Conservation (phyloP, 2,113 vertebrate species). For the Platanista minor region DNA sequence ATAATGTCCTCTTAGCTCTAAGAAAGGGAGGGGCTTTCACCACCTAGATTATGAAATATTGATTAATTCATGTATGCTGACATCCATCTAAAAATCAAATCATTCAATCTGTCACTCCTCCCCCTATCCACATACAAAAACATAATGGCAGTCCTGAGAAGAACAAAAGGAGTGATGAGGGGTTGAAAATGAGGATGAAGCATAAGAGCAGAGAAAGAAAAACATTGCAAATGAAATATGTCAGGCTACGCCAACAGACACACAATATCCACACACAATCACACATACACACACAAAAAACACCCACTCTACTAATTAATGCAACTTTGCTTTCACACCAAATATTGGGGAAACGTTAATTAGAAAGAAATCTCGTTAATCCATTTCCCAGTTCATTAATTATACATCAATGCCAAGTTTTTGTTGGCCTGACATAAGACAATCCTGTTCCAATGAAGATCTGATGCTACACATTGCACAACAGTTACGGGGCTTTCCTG, state of each 20-base stretch:
- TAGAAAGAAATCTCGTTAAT: slow-evolving; percentile 55
- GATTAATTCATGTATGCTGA: slow-evolving; percentile 47
- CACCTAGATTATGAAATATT: slow-evolving; percentile 43
- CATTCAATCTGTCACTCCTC: slow-evolving; percentile 25
- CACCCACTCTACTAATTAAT: slow-evolving; percentile 8
- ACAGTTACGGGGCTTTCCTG: background rate
- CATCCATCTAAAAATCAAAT: slow-evolving; percentile 7
- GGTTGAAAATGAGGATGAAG: background rate
- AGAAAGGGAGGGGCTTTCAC: slow-evolving; percentile 24
- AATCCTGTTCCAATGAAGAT: background rate
- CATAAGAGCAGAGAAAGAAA: background rate
- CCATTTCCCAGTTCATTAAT: slow-evolving; percentile 66
- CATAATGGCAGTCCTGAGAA: background rate
- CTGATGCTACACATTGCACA: background rate
- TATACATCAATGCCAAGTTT: slow-evolving; percentile 66
- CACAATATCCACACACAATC: background rate
- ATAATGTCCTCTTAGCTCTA: slow-evolving; percentile 22
- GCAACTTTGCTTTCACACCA: slow-evolving; percentile 47
- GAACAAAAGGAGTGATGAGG: background rate
- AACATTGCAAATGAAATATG: background rate
- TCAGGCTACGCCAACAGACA: background rate
- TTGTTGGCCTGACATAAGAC: slow-evolving; percentile 27
- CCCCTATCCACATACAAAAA: background rate
- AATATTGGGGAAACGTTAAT: slow-evolving; percentile 58
- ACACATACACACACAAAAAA: background rate